These are phyloP conservation scores for Osmerus eperlanus DNA, from an alignment of 2,113 vertebrate genomes.

Conservation along the genomic window DNA sequence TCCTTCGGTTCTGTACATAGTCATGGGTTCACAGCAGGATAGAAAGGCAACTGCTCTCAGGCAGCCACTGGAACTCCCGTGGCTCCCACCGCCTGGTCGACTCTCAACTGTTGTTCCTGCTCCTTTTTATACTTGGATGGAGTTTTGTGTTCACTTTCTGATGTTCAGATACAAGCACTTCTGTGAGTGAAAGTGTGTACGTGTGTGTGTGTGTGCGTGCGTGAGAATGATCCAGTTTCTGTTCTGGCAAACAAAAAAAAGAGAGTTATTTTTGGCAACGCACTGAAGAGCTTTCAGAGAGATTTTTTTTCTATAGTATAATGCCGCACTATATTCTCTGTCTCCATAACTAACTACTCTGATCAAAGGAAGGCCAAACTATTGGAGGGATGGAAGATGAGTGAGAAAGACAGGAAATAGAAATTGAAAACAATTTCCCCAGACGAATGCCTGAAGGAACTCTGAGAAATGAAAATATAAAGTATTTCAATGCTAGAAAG, in stretches of 20 bases:
- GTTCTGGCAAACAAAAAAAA: slow-evolving; percentile 77
- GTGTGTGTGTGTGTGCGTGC: slow-evolving; percentile 25
- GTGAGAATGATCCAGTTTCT: slow-evolving; percentile 64
- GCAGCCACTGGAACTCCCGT: slow-evolving; percentile 14
- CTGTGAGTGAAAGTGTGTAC: slow-evolving; percentile 52
- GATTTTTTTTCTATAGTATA: slow-evolving; percentile 60
- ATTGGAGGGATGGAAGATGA: slow-evolving; percentile 51
- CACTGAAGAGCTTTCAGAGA: slow-evolving; percentile 71
- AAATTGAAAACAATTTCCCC: slow-evolving; percentile 59
- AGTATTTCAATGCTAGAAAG: slow-evolving; percentile 53
- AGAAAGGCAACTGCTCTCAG: slow-evolving; percentile 72
- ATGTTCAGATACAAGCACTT: slow-evolving; percentile 72
- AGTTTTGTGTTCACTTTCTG: slow-evolving; percentile 58
- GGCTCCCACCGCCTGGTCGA: slow-evolving; percentile 54
- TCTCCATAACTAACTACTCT: slow-evolving; percentile 62
- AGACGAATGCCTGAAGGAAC: slow-evolving; percentile 46
- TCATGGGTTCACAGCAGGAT: slow-evolving; percentile 57
- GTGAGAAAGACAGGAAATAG: slow-evolving; percentile 50
- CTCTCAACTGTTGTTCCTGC: slow-evolving; percentile 51
- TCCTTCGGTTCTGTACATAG: slow-evolving; percentile 58
- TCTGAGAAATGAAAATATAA: slow-evolving; percentile 55
- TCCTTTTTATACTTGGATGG: slow-evolving; percentile 54
- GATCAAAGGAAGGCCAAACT: slow-evolving; percentile 53
- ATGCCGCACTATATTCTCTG: slow-evolving; percentile 54
- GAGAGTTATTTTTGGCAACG: slow-evolving; percentile 75